Evolutionary conservation across 2,113 vertebrate species (phyloP), one percentile per base, ranked within the genome.

Genomic region (Rhizomys pruinosus): DNA sequence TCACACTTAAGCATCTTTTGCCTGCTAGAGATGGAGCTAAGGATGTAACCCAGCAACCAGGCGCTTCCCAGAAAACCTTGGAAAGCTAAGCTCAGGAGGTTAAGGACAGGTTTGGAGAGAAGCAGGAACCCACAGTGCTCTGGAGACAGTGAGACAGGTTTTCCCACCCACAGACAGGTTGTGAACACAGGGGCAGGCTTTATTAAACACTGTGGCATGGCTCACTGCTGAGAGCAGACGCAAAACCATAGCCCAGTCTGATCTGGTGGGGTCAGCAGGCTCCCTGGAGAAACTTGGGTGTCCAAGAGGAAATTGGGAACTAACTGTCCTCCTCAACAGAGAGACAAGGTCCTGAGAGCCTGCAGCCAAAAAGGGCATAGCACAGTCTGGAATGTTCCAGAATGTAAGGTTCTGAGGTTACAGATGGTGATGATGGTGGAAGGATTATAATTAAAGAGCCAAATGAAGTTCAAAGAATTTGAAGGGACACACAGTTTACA

Each of bases 311-410:
- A 82, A 82, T 5, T 84, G 61, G 22, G 19, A 37, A 77, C 47
- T 42, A 82, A 82, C 59, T 3, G 9, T 34, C 32, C 32, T 34
- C 32, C 32, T 68, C 34, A 15, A 29, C 66, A 68, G 66, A 29
- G 66, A 32, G 66, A 12, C 29, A 69, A 74, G 17, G 9, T 1
- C 23, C 42, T 61, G 63, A 73, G 42, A 29, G 25, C 34, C 59
- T 39, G 4, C 25, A 23, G 64, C 71, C 66, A 61, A 73, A n/a
- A 80, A 81, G 16, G 61, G 39, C 5, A 22, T 32, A 34, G 44
- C 32, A 37, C 69, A 32, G 27, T 92, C 89, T 77, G n/a, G 34
- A 84, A 72, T 80, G 76, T 95, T 89, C 87, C 78, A 12, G 55
- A 95, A 78, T 3, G 1, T 42, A 25, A 90, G 37, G 42, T 12